Evolutionary conservation across 1,140 invertebrate species (phyloP), one percentile per base, ranked within the genome.

Genomic region (Brachionus sp.): DNA sequence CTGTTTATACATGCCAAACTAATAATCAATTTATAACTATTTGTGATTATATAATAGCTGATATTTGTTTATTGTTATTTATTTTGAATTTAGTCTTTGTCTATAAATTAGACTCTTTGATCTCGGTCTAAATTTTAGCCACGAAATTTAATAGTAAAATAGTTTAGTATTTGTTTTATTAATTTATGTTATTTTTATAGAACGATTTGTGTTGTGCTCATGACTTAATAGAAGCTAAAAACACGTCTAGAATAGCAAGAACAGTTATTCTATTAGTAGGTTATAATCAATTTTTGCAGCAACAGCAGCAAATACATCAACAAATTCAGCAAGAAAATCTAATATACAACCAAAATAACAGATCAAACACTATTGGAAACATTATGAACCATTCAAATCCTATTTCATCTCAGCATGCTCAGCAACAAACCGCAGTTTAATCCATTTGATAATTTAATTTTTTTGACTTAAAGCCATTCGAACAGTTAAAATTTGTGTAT

Each of bases 211-310:
- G 82, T 44, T 66, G 66, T 75, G 82, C 82, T 62, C 68, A 70
- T 35, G 82, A 83, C 50, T 62, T 83, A 33, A 83, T 83, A 64
- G 82, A 83, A 75, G 39, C 23, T 39, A 83, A 83, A 77, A 83
- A 83, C 62, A 83, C 82, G 23, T 42, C 35, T 35, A 70, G 29
- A 37, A 29, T 83, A 53, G 66, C 82, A 19, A 37, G 66, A 53
- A 83, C 80, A 29, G 80, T 83, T 37, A 83, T 66, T 29, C 23
- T 66, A 13, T 57, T 83, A 57, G 66, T 83, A 46, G 70, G 70
- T 25, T 75, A 75, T 75, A 75, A 75, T 19, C 70, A 75, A 75
- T 75, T 35, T 19, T 75, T 75, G 39, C 39, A 75, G 23, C 70
- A 75, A 29, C 70, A 75, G 23, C 70, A 75, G n/a, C 70, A 75